Percentiles rank a stretch among this genome's conserved stretches.
These are phyloP conservation scores for Ahaetulla prasina DNA, from an alignment of 2,113 vertebrate genomes.

Conservation along the genomic window DNA sequence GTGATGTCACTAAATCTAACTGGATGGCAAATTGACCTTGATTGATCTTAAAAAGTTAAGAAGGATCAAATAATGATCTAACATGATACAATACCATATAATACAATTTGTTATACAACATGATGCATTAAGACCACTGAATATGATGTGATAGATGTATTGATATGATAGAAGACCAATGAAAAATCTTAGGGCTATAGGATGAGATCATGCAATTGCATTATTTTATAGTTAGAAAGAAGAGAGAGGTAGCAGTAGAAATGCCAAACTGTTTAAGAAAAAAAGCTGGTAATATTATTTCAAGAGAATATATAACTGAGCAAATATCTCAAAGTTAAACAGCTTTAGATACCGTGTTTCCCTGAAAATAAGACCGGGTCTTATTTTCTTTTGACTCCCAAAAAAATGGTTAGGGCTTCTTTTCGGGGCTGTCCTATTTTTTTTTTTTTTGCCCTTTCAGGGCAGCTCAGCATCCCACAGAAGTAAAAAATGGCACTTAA, in stretches of 20 bases:
- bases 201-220: not conserved
- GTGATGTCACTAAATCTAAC: not conserved
- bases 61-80: not conserved
- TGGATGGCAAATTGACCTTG: not conserved
- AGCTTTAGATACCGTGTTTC: too few species aligned
- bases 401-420: too few species aligned
- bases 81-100: too few species aligned
- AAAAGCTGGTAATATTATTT: not conserved
- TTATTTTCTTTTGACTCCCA: too few species aligned
- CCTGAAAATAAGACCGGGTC: too few species aligned
- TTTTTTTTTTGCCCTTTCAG: too few species aligned
- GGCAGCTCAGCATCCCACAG: too few species aligned
- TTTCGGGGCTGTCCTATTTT: too few species aligned
- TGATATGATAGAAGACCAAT: not conserved
- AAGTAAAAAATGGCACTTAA: too few species aligned
- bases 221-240: not conserved
- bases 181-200: not conserved
- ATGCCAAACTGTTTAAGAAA: not conserved
- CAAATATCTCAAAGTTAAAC: not conserved
- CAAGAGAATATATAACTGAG: not conserved
- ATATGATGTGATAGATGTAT: too few species aligned
- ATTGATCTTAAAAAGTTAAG: not conserved
- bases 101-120: too few species aligned
- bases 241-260: not conserved
- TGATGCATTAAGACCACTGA: too few species aligned